Evolutionary conservation across 2,113 vertebrate species (phyloP).

Genomic region (Pseudolaguvia tuberculata): DNA sequence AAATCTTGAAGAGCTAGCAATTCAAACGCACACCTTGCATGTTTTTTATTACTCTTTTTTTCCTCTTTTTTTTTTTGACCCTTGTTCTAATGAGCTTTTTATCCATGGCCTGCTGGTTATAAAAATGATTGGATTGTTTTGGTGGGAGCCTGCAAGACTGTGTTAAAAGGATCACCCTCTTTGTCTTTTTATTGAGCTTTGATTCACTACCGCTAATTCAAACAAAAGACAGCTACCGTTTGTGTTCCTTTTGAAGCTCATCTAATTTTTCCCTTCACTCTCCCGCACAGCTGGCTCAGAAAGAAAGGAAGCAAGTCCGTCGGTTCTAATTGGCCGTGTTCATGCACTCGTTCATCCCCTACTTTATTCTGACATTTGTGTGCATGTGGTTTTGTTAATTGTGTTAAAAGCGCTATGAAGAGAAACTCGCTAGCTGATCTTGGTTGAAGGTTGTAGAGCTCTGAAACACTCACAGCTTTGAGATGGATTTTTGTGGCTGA

Average conservation of each 20-base stretch:
- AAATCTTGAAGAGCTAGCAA: constrained; percentile 17
- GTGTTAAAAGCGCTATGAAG: constrained; percentile 20
- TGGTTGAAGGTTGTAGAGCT: constrained; percentile 15
- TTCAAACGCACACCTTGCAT: constrained; percentile 17
- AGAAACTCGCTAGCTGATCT: constrained; percentile 10
- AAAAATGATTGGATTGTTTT: constrained; percentile 44
- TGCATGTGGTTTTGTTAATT: constrained; percentile 20
- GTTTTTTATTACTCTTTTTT: background rate
- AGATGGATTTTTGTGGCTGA: no score
- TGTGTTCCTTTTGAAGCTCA: constrained; percentile 21
- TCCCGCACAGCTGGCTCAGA: constrained; percentile 12
- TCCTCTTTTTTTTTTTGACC: background rate
- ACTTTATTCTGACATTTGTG: constrained; percentile 24
- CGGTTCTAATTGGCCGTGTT: constrained; percentile 44
- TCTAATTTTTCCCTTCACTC: constrained; percentile 12
- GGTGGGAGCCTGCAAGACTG: constrained; percentile 5
- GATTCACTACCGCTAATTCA: constrained; percentile 33
- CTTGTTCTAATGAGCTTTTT: constrained; percentile 30
- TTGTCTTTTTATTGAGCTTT: constrained; percentile 30
- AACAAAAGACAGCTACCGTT: constrained; percentile 32
- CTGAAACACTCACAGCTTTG: background rate
- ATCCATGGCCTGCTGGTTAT: constrained; percentile 36
- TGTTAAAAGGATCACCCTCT: constrained; percentile 29
- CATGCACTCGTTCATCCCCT: background rate
- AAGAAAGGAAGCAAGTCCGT: constrained; percentile 12